phyloP scores from a whole-genome alignment of 2,888 invertebrate genomes.

The Fragum whitleyi region DNA sequence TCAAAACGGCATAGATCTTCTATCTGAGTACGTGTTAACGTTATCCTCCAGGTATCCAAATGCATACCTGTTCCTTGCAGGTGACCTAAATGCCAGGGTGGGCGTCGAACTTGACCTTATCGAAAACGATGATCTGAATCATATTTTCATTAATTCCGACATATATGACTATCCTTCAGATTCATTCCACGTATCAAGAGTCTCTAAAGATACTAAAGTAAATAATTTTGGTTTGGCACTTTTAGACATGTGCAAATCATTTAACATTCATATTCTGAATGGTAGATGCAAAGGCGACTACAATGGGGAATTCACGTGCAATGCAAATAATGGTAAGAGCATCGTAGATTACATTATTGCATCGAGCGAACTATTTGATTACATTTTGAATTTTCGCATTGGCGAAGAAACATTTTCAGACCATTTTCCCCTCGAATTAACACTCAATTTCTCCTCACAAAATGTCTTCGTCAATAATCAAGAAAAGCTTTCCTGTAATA shows the following conservation, averaged over 20 bases:
- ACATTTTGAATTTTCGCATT: background rate
- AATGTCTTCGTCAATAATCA: too few species aligned
- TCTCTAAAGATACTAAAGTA: background rate
- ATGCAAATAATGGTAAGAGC: too few species aligned
- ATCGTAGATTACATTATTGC: conserved; percentile 8
- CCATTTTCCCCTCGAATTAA: background rate
- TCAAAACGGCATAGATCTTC: background rate
- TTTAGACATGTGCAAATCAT: background rate
- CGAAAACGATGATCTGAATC: background rate
- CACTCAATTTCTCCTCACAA: background rate
- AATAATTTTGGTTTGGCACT: background rate
- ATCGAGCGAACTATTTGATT: background rate
- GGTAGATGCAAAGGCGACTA: too few species aligned
- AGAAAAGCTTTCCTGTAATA: too few species aligned
- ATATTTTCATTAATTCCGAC: background rate
- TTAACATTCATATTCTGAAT: too few species aligned
- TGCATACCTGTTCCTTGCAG: background rate
- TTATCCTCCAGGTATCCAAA: background rate
- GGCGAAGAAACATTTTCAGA: too few species aligned
- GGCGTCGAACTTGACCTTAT: background rate
- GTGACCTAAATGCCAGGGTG: background rate
- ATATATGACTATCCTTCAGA: too few species aligned
- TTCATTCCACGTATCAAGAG: too few species aligned
- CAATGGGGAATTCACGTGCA: too few species aligned
- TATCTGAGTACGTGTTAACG: background rate